These are phyloP conservation scores for Pristionchus japonicus DNA, from an alignment of 2,888 invertebrate genomes.

Conservation along the genomic window DNA sequence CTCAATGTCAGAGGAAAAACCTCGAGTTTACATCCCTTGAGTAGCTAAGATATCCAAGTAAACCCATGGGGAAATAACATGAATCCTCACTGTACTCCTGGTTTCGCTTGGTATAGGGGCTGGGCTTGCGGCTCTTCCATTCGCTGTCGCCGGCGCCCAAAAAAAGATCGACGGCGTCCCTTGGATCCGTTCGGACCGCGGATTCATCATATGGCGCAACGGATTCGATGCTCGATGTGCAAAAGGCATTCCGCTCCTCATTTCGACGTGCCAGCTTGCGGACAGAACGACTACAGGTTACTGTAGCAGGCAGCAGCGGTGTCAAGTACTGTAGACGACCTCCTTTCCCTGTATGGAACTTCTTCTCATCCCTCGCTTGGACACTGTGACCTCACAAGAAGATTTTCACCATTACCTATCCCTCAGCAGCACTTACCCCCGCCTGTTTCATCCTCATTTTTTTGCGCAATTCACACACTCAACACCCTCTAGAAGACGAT, in stretches of 20 bases:
- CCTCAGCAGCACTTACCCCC: background rate
- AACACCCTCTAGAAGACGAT: too few relatives aligned
- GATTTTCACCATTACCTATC: background rate
- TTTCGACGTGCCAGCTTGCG: conserved; percentile 22
- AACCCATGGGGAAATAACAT: too few relatives aligned
- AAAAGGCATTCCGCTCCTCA: conserved; percentile 9
- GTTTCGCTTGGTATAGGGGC: background rate
- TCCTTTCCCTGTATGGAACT: too few relatives aligned
- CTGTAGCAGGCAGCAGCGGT: background rate
- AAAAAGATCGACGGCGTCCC: background rate
- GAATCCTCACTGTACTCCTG: too few relatives aligned
- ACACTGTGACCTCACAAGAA: too few relatives aligned
- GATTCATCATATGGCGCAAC: background rate
- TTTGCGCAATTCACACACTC: conserved; percentile 15
- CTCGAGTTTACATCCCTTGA: too few relatives aligned
- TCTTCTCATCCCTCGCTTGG: background rate
- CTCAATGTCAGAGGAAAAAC: too few relatives aligned
- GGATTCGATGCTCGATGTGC: background rate
- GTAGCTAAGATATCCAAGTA: too few relatives aligned
- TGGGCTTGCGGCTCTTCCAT: background rate
- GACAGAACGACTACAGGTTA: conserved; percentile 44
- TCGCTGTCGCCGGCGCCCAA: background rate
- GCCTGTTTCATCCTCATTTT: background rate
- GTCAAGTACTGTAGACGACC: conserved; percentile 3
- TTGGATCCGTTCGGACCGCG: background rate